phyloP scores from a whole-genome alignment of 2,797 vertebrate genomes.

The Iguana delicatissima region DNA sequence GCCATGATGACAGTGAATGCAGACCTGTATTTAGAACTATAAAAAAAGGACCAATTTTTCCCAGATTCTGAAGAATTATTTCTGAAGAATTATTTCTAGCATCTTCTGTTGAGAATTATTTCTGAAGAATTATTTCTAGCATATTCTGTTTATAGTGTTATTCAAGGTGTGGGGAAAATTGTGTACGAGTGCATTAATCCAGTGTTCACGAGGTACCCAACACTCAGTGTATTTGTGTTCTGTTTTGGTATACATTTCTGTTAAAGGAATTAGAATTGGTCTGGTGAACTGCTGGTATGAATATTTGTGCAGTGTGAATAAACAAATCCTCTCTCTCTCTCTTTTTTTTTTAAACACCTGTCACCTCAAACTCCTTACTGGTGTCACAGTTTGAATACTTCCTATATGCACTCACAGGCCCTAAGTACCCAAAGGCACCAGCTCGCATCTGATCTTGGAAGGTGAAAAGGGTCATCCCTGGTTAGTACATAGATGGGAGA shows the following conservation, averaged over 20 bases:
- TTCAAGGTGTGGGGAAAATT: background rate
- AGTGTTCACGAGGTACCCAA: background rate
- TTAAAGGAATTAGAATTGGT: background rate
- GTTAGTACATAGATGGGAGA: no score
- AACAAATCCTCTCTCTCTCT: slow-evolving; percentile 12
- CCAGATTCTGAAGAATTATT: background rate
- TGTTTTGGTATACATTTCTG: background rate
- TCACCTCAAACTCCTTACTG: slow-evolving; percentile 40
- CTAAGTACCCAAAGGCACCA: no score
- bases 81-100: background rate
- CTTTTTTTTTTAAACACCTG: background rate
- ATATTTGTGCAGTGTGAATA: background rate
- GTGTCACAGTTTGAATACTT: slow-evolving; percentile 47
- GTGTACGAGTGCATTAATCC: background rate
- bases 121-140: background rate
- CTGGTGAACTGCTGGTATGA: background rate
- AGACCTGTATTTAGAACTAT: background rate
- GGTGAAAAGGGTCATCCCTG: no score
- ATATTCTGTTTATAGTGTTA: background rate
- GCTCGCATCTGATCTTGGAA: no score
- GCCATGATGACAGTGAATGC: background rate
- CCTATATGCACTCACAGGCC: slow-evolving; percentile 28
- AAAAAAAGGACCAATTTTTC: background rate
- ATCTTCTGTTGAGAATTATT: background rate
- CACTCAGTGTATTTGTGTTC: background rate